Evolutionary conservation across 2,113 vertebrate species (phyloP).

Genomic region (Vireo altiloquus): DNA sequence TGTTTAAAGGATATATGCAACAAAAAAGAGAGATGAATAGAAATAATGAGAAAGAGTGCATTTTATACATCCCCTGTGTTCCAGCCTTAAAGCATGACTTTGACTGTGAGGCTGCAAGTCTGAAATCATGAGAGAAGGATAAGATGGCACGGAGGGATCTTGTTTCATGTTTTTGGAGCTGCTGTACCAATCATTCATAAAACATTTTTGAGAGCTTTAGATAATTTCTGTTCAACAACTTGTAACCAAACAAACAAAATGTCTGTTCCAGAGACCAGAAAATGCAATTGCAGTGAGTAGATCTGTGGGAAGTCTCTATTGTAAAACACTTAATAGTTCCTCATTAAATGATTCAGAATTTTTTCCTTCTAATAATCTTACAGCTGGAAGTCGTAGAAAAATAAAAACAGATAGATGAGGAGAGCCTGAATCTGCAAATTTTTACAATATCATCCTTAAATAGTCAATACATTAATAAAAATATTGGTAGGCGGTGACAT

Average conservation of each 20-base stretch:
- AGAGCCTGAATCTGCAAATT: not conserved
- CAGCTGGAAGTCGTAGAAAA: not conserved
- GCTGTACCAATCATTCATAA: not conserved
- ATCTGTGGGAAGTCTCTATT: not conserved
- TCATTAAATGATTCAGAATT: not conserved
- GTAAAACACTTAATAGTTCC: not conserved
- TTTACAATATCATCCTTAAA: not conserved
- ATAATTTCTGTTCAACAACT: constrained; percentile 1
- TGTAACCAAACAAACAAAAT: not conserved
- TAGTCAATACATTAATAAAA: not conserved
- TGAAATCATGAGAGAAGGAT: not conserved
- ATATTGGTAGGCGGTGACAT: not conserved
- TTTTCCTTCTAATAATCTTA: not conserved
- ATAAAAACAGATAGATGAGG: not conserved
- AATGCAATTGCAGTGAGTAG: not conserved
- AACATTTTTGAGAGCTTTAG: not conserved
- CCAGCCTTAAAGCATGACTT: not conserved
- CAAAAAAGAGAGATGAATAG: not conserved
- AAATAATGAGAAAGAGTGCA: not conserved
- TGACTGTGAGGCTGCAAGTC: not conserved
- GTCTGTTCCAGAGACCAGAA: not conserved
- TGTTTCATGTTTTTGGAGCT: not conserved
- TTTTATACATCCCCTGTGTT: not conserved
- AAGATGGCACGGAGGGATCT: not conserved
- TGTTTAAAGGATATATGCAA: not conserved